These are phyloP conservation scores for Trachops cirrhosus DNA, from an alignment of 2,797 vertebrate genomes.

Conservation along the genomic window DNA sequence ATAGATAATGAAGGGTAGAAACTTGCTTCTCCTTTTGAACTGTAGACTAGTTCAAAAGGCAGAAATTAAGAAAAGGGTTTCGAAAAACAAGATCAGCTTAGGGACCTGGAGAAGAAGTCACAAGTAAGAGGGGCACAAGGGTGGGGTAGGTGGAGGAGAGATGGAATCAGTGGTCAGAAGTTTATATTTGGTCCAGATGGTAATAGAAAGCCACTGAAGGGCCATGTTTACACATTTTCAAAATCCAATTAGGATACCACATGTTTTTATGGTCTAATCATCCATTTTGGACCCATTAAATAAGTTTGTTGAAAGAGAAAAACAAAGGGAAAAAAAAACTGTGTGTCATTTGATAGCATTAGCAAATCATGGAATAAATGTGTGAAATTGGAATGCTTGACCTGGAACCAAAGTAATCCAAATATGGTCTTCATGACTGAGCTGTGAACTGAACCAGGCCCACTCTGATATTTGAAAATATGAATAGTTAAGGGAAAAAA, in stretches of 20 bases:
- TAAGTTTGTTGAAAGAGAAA: slow-evolving; percentile 75
- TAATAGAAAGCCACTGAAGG: slow-evolving; percentile 68
- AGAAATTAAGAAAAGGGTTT: background rate
- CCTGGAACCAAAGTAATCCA: slow-evolving; percentile 62
- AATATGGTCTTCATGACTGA: slow-evolving; percentile 59
- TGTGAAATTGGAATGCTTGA: slow-evolving; percentile 67
- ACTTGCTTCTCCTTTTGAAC: background rate
- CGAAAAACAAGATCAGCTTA: background rate
- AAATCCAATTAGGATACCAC: slow-evolving; percentile 76
- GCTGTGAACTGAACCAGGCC: slow-evolving; percentile 19
- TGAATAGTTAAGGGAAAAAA: background rate
- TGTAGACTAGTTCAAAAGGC: background rate
- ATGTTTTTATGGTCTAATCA: slow-evolving; percentile 75
- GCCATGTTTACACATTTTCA: slow-evolving; percentile 73
- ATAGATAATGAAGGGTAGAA: background rate
- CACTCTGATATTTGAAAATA: slow-evolving; percentile 25
- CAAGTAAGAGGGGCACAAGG: background rate
- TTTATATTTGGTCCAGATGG: slow-evolving; percentile 71
- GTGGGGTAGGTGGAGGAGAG: background rate
- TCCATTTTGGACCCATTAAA: slow-evolving; percentile 75
- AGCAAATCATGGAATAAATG: slow-evolving; percentile 68
- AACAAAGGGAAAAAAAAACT: slow-evolving; percentile 69
- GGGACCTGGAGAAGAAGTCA: background rate
- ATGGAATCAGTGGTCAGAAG: slow-evolving; percentile 61
- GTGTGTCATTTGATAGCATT: slow-evolving; percentile 72